Conservation (phyloP, 2,888 invertebrate species). For the Odontocerum albicorne region DNA sequence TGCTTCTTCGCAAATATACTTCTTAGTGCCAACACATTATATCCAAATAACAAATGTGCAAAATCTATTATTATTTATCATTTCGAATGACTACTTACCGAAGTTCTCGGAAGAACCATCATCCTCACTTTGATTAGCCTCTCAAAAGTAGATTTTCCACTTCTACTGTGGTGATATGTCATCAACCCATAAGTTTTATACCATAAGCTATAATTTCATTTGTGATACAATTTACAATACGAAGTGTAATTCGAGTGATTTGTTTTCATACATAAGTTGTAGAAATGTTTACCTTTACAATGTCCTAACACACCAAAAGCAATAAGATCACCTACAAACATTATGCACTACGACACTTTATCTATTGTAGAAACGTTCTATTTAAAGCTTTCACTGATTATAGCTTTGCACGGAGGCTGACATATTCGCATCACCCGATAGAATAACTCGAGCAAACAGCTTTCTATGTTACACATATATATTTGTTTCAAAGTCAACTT, state of each 20-base stretch:
- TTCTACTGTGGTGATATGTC: constrained; percentile 34
- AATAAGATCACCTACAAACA: constrained; percentile 33
- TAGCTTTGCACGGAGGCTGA: constrained; percentile 17
- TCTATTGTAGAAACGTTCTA: constrained; percentile 34
- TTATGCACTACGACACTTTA: constrained; percentile 33
- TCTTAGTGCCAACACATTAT: constrained; percentile 31
- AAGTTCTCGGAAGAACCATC: constrained; percentile 20
- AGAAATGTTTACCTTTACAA: constrained; percentile 19
- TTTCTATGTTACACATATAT: neutral
- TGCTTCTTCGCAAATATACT: constrained; percentile 7
- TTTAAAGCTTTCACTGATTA: constrained; percentile 35
- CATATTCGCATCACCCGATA: constrained; percentile 8
- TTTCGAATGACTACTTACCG: constrained; percentile 27
- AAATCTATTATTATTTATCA: constrained; percentile 35
- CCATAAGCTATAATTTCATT: constrained; percentile 21
- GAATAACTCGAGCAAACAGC: neutral
- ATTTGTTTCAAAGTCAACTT: too few relatives aligned
- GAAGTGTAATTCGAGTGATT: constrained; percentile 19
- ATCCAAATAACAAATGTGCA: constrained; percentile 34
- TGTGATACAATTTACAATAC: constrained; percentile 28
- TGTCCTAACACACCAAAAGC: constrained; percentile 36
- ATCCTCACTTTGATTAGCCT: constrained; percentile 16
- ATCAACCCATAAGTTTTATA: constrained; percentile 25
- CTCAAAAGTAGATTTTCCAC: constrained; percentile 20
- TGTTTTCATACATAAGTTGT: constrained; percentile 13